Evolutionary conservation across 2,797 vertebrate genomes (phyloP), one percentile per base, ranked within the genome.

Genomic region (Synaphobranchus kaupii): DNA sequence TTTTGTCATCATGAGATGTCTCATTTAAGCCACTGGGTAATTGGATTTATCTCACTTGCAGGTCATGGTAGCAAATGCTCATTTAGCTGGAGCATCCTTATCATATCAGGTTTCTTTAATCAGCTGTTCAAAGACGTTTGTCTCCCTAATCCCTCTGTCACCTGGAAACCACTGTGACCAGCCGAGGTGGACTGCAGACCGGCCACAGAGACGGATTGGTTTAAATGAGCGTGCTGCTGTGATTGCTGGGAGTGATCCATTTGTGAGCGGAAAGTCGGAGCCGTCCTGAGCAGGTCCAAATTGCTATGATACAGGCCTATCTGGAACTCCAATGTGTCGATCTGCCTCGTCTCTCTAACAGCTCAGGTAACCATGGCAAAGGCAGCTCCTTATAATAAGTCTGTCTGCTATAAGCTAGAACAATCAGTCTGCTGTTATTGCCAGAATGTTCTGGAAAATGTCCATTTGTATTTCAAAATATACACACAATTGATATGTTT

Each of bases 61-160:
- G 89, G 91, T 87, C 83, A 58, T 56, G 87, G 86, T 86, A 88
- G 84, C 87, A 90, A 89, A 86, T 88, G 90, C 81, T 88, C 91
- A 90, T 93, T 93, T 91, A 86, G 84, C 88, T 52, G 87, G 90
- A 90, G 83, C 88, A 84, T 88, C 86, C 90, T 94, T 93, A 93
- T 94, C 91, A 92, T 91, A 95, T 93, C 91, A 92, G 92, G 89
- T 89, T 89, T 93, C 91, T 91, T 81, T 92, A 89, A 90, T 93
- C 92, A 93, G 90, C 93, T 92, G 92, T 91, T 89, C 90, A 90
- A 91, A 92, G 85, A 89, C 71, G 87, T 91, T 93, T 90, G 92
- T 93, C 89, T 92, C 85, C 85, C 60, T 80, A 82, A 90, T 94
- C 91, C 89, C 89, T 91, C 47, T 2, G 60, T 87, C 92, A 92